Evolutionary conservation across 2,113 vertebrate species (phyloP), one percentile per base, ranked within the genome.

Genomic region (Phycodurus eques): DNA sequence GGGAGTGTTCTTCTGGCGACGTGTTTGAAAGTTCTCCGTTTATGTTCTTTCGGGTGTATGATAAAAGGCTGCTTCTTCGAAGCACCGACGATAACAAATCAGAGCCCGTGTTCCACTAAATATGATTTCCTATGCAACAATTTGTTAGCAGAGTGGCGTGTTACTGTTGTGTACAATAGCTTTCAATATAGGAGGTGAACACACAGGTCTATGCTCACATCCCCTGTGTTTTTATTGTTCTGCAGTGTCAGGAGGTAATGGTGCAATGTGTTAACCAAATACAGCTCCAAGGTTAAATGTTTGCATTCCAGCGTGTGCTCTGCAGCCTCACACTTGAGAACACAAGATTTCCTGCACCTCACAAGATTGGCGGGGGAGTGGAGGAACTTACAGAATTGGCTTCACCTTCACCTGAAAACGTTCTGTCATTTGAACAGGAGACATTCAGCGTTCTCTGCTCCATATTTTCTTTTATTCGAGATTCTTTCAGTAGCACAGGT

Each of bases 251-350:
- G 67, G 71, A 43, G 20, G 22, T 73, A 71, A 73, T 78, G 74
- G 47, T 70, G 67, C 80, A 73, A 67, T 72, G 43, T 68, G 59
- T 80, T 75, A 72, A 78, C 73, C 64, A 76, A 73, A 81, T 74
- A 56, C 59, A 15, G 63, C 70, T 69, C 64, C 87, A 85, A 87
- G 83, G 83, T 89, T 82, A 86, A 86, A 73, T 33, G 47, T 79
- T 79, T 79, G 74, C 74, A 83, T 78, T 76, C 47, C 47, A 17
- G n/a, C 67, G 60, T 71, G 53, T 71, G 56, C 62, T 75, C 59
- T 69, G 46, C 47, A 59, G 61, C 71, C 27, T 76, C 76, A 44
- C 60, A 39, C 68, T 67, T 60, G 64, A 81, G 69, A 74, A 71
- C 33, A 66, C 62, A 42, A 74, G 65, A 85, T 78, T 75, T 72